Evolutionary conservation across 2,888 invertebrate genomes (phyloP).

Genomic region (Neocrepidodera transversa): DNA sequence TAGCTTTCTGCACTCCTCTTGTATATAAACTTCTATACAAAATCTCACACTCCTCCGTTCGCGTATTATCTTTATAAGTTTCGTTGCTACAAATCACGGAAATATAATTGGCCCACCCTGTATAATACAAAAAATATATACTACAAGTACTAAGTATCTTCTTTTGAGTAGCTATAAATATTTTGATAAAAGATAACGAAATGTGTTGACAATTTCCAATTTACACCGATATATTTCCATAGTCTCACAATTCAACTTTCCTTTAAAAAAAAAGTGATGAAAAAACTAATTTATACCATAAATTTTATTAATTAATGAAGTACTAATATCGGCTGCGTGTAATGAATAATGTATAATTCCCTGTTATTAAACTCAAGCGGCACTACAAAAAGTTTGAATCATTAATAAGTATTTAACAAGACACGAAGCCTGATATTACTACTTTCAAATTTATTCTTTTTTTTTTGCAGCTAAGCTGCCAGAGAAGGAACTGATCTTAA

Average conservation of each 20-base stretch:
- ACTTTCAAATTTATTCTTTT: slow-evolving; percentile 32
- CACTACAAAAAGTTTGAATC: slow-evolving; percentile 35
- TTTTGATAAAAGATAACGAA: neutral
- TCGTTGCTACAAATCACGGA: too few relatives aligned
- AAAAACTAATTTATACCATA: slow-evolving; percentile 25
- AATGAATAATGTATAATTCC: slow-evolving; percentile 42
- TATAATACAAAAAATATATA: too few relatives aligned
- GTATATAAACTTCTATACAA: too few relatives aligned
- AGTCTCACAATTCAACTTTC: neutral
- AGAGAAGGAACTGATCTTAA: slow-evolving; percentile 23
- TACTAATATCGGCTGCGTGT: slow-evolving; percentile 39
- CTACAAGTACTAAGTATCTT: too few relatives aligned
- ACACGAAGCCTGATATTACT: slow-evolving; percentile 31
- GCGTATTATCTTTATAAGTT: too few relatives aligned
- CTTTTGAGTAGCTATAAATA: too few relatives aligned
- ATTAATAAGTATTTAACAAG: slow-evolving; percentile 33
- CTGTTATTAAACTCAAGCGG: slow-evolving; percentile 37
- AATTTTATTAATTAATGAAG: slow-evolving; percentile 44
- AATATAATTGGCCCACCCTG: too few relatives aligned
- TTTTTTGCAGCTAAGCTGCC: slow-evolving; percentile 30
- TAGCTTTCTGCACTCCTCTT: too few relatives aligned
- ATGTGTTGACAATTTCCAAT: slow-evolving; percentile 12
- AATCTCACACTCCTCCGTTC: too few relatives aligned
- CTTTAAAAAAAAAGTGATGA: neutral
- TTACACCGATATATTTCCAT: neutral